Evolutionary conservation across 2,113 vertebrate genomes (phyloP), one percentile per base, ranked within the genome.

Genomic region (Orthonyx spaldingii): DNA sequence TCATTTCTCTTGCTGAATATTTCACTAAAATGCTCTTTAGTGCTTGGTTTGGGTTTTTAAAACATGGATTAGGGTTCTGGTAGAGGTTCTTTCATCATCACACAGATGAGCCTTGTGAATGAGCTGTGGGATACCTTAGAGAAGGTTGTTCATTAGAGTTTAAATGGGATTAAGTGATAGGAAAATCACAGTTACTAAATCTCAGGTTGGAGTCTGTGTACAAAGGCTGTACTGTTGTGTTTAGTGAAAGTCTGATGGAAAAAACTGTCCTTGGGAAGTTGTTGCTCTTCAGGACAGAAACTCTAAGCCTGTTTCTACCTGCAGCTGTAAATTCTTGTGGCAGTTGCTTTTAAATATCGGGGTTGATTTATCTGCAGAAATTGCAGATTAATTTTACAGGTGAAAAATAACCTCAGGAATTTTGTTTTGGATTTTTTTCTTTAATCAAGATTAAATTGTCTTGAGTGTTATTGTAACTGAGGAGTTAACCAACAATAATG

Each of bases 181-280:
- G 77, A 87, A 94, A 89, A 60, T 94, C 77, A 79, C 84, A 95
- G 84, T 49, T 87, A 30, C 44, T 94, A 89, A 93, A 91, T 94
- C 72, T 94, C 76, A 22, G 60, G 17, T 41, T 56, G 37, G n/a
- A 76, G 27, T 37, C 27, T n/a, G 21, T 37, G n/a, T 60, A 95
- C 81, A 96, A 84, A 84, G 86, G 20, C 33, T 68, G 32, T 2
- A 59, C 90, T 97, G 82, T 93, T 63, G 55, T 0, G 3, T 87
- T 94, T 35, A 16, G 13, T 78, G 72, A 53, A 72, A 94, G 15
- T 63, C 5, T 49, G 53, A 13, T 85, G 66, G 66, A 76, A 85
- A 87, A 86, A 89, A 13, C 6, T 80, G 13, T 56, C 24, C 37
- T 60, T 50, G 61, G 47, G 53, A 89, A 76, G 56, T 44, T 71